phyloP scores from a whole-genome alignment of 2,113 vertebrate species.

The Malaclemys terrapin region DNA sequence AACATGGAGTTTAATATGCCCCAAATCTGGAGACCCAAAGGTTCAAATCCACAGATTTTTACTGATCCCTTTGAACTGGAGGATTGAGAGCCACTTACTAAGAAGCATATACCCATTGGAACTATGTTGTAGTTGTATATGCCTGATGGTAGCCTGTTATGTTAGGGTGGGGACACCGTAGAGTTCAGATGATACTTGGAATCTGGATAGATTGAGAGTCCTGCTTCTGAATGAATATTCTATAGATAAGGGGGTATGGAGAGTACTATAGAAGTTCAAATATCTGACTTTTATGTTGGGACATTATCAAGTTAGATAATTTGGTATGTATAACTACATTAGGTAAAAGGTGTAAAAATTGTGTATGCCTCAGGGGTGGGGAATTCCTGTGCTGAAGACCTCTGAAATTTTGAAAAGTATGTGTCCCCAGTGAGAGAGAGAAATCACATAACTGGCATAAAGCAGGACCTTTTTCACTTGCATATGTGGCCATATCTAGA shows the following conservation, averaged over 20 bases:
- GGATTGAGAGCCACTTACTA: background rate
- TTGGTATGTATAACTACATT: constrained; percentile 49
- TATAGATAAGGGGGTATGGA: constrained; percentile 8
- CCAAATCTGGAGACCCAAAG: background rate
- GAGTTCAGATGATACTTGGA: background rate
- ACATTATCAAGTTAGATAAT: constrained; percentile 54
- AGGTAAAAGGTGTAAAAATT: constrained; percentile 64
- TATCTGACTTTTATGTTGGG: constrained; percentile 57
- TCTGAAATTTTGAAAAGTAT: constrained; percentile 61
- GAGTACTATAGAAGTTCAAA: constrained; percentile 44
- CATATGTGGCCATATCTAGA: constrained; percentile 45
- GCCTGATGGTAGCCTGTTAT: accelerated
- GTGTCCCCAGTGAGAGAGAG: constrained; percentile 54
- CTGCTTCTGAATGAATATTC: constrained; percentile 22
- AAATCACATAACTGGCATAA: constrained; percentile 43
- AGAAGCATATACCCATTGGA: background rate
- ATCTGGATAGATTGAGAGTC: background rate
- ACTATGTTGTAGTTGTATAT: background rate
- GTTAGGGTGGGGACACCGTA: background rate
- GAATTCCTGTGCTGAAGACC: constrained; percentile 58
- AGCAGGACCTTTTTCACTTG: background rate
- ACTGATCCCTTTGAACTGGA: background rate
- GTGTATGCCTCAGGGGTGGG: constrained; percentile 53
- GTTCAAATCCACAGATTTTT: background rate
- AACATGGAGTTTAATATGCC: background rate